These are phyloP conservation scores for Engystomops pustulosus DNA, from an alignment of 2,113 vertebrate species.

Conservation along the genomic window DNA sequence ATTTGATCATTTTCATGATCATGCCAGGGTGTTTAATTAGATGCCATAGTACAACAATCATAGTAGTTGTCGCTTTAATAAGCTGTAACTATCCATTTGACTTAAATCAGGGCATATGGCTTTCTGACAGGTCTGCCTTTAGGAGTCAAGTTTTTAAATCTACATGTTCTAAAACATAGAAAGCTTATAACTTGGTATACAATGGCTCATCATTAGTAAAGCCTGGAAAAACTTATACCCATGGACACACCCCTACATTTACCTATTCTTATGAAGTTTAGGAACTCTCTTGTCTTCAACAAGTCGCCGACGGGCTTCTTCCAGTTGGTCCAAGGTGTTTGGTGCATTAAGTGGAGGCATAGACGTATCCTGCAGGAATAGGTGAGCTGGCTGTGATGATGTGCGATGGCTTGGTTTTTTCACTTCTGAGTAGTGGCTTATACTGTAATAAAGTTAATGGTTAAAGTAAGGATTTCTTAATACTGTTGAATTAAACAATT, in stretches of 20 bases:
- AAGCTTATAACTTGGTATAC: too few species aligned
- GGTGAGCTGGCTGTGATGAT: slow-evolving; percentile 51
- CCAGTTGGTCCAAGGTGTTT: slow-evolving; percentile 53
- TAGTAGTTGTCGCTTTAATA: too few species aligned
- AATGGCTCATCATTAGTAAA: neutral
- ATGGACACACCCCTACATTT: neutral
- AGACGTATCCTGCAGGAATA: slow-evolving; percentile 56
- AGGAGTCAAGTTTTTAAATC: too few species aligned
- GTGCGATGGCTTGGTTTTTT: slow-evolving; percentile 44
- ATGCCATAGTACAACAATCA: too few species aligned
- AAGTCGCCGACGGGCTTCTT: slow-evolving; percentile 52
- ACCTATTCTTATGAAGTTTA: slow-evolving; percentile 55
- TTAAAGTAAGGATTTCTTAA: too few species aligned
- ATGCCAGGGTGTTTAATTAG: neutral
- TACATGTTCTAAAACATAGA: too few species aligned
- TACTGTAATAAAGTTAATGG: neutral
- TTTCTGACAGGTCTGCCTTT: too few species aligned
- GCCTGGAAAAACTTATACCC: neutral
- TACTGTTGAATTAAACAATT: too few species aligned
- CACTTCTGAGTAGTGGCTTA: slow-evolving; percentile 14
- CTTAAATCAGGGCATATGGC: too few species aligned
- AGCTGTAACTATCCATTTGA: too few species aligned
- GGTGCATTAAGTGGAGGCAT: slow-evolving; percentile 56
- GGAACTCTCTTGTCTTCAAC: slow-evolving; percentile 55
- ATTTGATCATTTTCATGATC: slow-evolving; percentile 25